phyloP scores from a whole-genome alignment of 2,888 invertebrate species.

The Drosophila emarginata region DNA sequence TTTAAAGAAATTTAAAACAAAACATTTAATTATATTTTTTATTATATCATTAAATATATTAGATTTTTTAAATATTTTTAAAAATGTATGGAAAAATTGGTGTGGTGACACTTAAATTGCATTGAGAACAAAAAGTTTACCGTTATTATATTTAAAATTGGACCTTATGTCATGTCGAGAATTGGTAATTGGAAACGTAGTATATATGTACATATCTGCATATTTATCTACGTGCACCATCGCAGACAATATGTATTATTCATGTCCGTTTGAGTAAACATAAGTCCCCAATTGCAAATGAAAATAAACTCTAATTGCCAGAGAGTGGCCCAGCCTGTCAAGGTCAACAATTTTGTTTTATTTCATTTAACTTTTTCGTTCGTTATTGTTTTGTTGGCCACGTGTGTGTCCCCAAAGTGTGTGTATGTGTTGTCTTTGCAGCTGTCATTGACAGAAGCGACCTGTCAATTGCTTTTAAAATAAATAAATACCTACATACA shows the following conservation, averaged over 20 bases:
- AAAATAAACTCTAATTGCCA: constrained; percentile 69
- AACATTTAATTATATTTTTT: too few species aligned
- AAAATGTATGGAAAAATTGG: too few species aligned
- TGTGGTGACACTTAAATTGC: too few species aligned
- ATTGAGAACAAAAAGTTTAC: too few species aligned
- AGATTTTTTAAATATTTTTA: too few species aligned
- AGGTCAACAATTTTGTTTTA: constrained; percentile 51
- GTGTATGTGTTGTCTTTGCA: constrained; percentile 47
- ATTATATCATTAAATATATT: too few species aligned
- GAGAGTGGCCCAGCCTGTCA: constrained; percentile 47
- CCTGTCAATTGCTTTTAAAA: constrained; percentile 53
- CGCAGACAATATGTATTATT: not conserved
- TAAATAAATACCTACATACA: constrained; percentile 33
- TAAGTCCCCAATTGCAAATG: constrained; percentile 50
- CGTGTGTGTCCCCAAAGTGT: constrained; percentile 55
- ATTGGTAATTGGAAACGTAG: not conserved
- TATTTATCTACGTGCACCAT: not conserved
- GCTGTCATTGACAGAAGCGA: constrained; percentile 41
- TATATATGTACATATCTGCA: not conserved
- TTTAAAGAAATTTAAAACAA: too few species aligned
- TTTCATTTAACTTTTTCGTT: constrained; percentile 18
- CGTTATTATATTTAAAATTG: too few species aligned
- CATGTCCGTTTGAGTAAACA: constrained; percentile 37
- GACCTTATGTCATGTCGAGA: not conserved
- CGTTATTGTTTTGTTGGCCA: constrained; percentile 29